Evolutionary conservation across 2,888 invertebrate species (phyloP), one percentile per base, ranked within the genome.

Genomic region (Teleogryllus oceanicus): DNA sequence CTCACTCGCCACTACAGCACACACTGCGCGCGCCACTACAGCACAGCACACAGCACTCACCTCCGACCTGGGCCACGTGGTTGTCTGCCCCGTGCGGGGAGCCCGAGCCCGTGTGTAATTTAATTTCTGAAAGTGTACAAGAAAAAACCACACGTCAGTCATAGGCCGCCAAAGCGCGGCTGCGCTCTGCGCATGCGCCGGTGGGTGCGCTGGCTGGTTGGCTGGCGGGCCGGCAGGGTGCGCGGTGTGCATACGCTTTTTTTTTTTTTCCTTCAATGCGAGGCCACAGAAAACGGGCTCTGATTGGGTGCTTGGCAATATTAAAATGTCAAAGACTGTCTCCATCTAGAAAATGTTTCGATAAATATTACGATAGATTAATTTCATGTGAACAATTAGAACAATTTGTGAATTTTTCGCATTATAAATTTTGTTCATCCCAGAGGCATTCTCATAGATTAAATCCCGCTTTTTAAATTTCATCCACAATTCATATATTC

Each of bases 21-120:
- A 12, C 62, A 62, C 62, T 4, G 62, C 62, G 62, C 62, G 62
- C 16, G 62, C 12, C 62, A n/a, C 21, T 21, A 21, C 21, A 21
- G 21, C 21, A 21, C 21, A 21, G 21, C 21, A 21, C 21, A 11
- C 12, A 2, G 11, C 51, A 79, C 87, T 87, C 85, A 88, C 88
- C 88, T 85, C 87, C 88, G 75, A 87, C 85, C 83, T 88, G 86
- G 84, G 87, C 87, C 82, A 88, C 86, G 81, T 87, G 87, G 84
- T 87, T 87, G 84, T 87, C 87, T 81, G 83, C 83, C 79, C 84
- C 84, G 80, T 86, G 86, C 80, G 87, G 85, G 81, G 86, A 86
- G 37, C 87, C 86, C 74, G 86, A 86, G 37, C 87, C 86, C 74
- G 87, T 87, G 81, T 87, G 87, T 80, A 88, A 86, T 85, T 87